Conservation (phyloP, 1,140 invertebrate genomes). For the Apolygus lucorum region DNA sequence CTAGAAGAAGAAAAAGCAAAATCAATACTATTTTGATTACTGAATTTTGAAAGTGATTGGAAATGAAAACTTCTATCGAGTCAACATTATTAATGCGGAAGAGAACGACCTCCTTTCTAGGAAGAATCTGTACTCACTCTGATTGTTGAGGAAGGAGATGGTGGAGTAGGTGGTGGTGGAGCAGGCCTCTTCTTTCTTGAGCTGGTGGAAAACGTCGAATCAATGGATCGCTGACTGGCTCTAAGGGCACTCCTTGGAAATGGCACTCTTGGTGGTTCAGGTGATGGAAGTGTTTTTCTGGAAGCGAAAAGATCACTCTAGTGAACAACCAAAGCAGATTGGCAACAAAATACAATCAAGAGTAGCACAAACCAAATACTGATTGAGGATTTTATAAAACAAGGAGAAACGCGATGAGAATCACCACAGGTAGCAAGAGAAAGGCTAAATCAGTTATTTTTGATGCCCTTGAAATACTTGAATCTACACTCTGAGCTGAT, state of each 20-base stretch:
- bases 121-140: constrained; percentile 17
- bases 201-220: constrained; percentile 40
- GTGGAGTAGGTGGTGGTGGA: constrained; percentile 51
- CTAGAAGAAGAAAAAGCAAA: constrained; percentile 35
- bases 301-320: no score
- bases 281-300: background rate
- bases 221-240: constrained; percentile 40
- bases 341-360: background rate
- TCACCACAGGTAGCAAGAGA: no score
- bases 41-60: no score
- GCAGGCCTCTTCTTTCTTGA: constrained; percentile 57
- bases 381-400: no score
- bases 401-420: no score
- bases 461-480: no score
- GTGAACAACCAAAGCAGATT: no score
- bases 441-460: no score
- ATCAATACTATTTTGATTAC: background rate
- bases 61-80: no score
- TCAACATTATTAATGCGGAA: no score
- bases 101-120: no score
- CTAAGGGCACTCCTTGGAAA: constrained; percentile 26
- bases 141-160: constrained; percentile 9
- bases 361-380: background rate
- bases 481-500: no score
- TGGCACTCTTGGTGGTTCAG: constrained; percentile 27